Evolutionary conservation across 2,888 invertebrate genomes (phyloP), one percentile per base, ranked within the genome.

Genomic region (Mylabris sibirica): DNA sequence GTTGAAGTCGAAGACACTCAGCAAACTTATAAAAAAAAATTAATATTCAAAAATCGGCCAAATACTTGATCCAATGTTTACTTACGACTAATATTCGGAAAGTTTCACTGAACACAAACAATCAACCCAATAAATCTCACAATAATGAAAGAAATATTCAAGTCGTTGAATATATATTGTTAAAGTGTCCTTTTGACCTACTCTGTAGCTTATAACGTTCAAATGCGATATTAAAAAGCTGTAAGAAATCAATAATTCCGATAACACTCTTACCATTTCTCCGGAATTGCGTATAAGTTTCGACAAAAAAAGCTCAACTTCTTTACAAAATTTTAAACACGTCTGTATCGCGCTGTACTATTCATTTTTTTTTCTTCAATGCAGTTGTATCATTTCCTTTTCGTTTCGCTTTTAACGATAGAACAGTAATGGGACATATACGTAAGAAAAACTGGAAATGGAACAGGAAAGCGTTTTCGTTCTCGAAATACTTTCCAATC

Each of bases 101-200:
- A 64, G 57, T 70, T 67, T 66, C 64, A 5, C 17, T 60, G 61
- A 60, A 57, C 65, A 38, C 60, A 63, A 70, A 44, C 49, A 49
- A 67, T 63, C 63, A 66, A 68, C 64, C 60, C 70, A 68, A 63
- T 76, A 78, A 77, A 77, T 77, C 77, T 72, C 68, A 74, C 76
- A 77, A 78, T 78, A 78, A 77, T 76, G 75, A 71, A 73, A 74
- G 76, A 76, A 77, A 77, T 75, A 76, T 78, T 77, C 75, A 74
- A 71, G 74, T 72, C 2, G 72, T 74, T 75, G 75, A 76, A 76
- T 75, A 75, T 72, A 75, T 72, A 72, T 68, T 72, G 72, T 70
- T 66, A 67, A 67, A 71, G 64, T 67, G 67, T 59, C 67, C 70
- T 67, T 49, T 67, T 67, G 67, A 67, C 70, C 67, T 68, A 64